Evolutionary conservation across 2,113 vertebrate species (phyloP).

Genomic region (Paraplagusia blochii): DNA sequence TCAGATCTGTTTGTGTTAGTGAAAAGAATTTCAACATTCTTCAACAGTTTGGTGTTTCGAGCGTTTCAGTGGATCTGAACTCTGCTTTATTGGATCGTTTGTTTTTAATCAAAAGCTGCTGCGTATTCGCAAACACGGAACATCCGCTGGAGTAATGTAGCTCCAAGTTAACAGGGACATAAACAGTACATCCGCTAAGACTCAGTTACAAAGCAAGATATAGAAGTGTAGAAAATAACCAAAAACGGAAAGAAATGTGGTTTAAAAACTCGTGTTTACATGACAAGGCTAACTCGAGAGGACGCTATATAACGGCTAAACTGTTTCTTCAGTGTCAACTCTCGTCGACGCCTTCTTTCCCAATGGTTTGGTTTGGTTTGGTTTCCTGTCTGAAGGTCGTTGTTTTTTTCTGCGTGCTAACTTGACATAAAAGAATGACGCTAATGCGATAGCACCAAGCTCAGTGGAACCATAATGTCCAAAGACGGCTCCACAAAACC

Average conservation of each 20-base stretch:
- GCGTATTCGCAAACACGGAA: constrained; percentile 63
- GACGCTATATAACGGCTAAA: too few species aligned
- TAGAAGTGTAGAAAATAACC: neutral
- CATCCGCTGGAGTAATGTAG: constrained; percentile 32
- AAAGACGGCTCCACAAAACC: constrained; percentile 40
- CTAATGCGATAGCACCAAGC: constrained; percentile 59
- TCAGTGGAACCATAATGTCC: constrained; percentile 19
- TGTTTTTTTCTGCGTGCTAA: neutral
- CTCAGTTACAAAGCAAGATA: constrained; percentile 28
- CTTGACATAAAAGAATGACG: constrained; percentile 18
- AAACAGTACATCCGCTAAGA: constrained; percentile 5
- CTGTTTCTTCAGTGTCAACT: too few species aligned
- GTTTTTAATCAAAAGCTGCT: too few species aligned
- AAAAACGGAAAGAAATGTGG: too few species aligned
- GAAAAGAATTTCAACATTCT: too few species aligned
- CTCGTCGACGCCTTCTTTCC: neutral
- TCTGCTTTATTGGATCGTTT: too few species aligned
- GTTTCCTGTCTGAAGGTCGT: neutral
- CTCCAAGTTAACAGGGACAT: neutral
- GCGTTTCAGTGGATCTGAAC: too few species aligned
- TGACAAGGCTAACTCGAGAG: too few species aligned
- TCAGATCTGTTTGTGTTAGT: too few species aligned
- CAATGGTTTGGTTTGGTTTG: constrained; percentile 11
- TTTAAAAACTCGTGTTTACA: too few species aligned
- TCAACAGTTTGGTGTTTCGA: too few species aligned